Evolutionary conservation across 2,888 invertebrate species (phyloP).

Genomic region (Leuctra nigra): DNA sequence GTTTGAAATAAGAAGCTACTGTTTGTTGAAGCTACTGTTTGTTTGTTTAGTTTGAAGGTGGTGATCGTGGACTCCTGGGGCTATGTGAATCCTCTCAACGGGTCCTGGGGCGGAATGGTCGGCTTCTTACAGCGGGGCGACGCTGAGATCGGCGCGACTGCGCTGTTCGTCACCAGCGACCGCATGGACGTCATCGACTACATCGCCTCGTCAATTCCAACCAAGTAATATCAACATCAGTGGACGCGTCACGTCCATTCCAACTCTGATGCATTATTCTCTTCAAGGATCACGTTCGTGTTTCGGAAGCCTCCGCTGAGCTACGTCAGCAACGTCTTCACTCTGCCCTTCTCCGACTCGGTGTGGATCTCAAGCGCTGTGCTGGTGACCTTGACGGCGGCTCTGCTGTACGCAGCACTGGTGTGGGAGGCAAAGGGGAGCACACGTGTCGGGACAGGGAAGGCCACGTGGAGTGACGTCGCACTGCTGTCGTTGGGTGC

Average conservation of each 20-base stretch:
- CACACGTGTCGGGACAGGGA: not conserved
- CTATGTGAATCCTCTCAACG: constrained; percentile 46
- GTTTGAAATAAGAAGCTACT: too few species aligned
- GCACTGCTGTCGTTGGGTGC: constrained; percentile 50
- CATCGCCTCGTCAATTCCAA: constrained; percentile 59
- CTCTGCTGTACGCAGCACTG: constrained; percentile 15
- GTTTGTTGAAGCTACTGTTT: too few species aligned
- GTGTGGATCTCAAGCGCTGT: constrained; percentile 56
- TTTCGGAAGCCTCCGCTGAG: constrained; percentile 66
- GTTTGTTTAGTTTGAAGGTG: constrained; percentile 16
- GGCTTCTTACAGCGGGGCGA: constrained; percentile 51
- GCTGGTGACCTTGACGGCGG: not conserved
- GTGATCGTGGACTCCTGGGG: constrained; percentile 52
- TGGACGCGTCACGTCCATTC: not conserved
- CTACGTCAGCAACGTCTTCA: constrained; percentile 62
- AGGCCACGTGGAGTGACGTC: constrained; percentile 38
- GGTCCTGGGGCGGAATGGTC: constrained; percentile 60
- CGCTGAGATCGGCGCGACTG: constrained; percentile 58
- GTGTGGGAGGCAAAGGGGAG: not conserved
- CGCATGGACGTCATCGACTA: constrained; percentile 57
- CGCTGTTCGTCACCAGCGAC: constrained; percentile 56
- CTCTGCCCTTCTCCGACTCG: constrained; percentile 55
- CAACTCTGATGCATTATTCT: not conserved
- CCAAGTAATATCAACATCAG: constrained; percentile 39
- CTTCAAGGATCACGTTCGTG: constrained; percentile 51